Conservation (phyloP, 2,888 invertebrate species). For the Notocelia uddmanniana region DNA sequence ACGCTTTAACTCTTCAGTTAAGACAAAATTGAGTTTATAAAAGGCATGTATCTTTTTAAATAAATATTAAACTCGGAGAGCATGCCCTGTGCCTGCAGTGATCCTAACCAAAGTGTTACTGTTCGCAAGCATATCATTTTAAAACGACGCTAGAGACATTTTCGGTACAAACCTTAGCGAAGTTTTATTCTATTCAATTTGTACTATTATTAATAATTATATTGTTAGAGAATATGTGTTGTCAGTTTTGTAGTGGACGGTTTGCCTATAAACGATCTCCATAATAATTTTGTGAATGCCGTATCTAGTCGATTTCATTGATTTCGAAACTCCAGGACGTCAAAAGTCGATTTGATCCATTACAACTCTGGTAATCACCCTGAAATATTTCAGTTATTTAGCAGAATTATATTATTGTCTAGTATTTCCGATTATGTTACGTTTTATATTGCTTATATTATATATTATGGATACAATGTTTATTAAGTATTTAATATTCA, state of each 20-base stretch:
- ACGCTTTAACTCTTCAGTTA: not conserved
- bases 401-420: slow-evolving; percentile 85
- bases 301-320: slow-evolving; percentile 73
- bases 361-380: slow-evolving; percentile 68
- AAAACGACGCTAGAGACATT: slow-evolving; percentile 80
- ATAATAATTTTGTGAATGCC: slow-evolving; percentile 57
- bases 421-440: slow-evolving; percentile 85
- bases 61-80: slow-evolving; percentile 45
- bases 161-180: slow-evolving; percentile 81
- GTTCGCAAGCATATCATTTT: slow-evolving; percentile 84
- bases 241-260: slow-evolving; percentile 71
- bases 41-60: slow-evolving; percentile 45
- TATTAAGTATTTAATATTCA: slow-evolving; percentile 85
- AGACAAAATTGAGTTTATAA: not conserved
- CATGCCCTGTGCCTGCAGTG: slow-evolving; percentile 69
- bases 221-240: slow-evolving; percentile 81
- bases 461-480: slow-evolving; percentile 84
- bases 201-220: slow-evolving; percentile 59
- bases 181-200: slow-evolving; percentile 81
- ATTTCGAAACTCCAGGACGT: slow-evolving; percentile 57
- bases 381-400: slow-evolving; percentile 84
- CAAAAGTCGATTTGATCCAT: slow-evolving; percentile 58
- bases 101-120: slow-evolving; percentile 82
- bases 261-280: slow-evolving; percentile 52
- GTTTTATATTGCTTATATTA: slow-evolving; percentile 86